A percentile compares a stretch with the other conserved stretches of the same genome.
Evolutionary conservation across 2,797 vertebrate genomes (phyloP).

Genomic region (Gymnodraco acuticeps): DNA sequence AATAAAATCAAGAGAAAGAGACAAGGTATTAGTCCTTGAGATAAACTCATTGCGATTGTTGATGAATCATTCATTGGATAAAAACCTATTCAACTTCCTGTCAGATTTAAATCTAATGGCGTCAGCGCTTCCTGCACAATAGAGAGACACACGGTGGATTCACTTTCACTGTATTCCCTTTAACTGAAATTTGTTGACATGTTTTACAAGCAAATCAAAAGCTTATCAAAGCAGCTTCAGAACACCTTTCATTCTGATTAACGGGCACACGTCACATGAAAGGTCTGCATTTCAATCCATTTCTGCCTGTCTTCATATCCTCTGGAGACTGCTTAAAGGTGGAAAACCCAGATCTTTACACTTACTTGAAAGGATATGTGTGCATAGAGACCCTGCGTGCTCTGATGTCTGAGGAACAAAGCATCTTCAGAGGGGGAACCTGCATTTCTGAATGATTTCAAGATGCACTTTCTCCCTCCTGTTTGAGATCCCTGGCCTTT

Average conservation of each 20-base stretch:
- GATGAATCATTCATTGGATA: background rate
- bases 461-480: slow-evolving; percentile 57
- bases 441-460: slow-evolving; percentile 51
- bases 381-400: slow-evolving; percentile 21
- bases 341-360: slow-evolving; percentile 3
- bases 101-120: background rate
- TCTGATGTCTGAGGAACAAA: slow-evolving; percentile 40
- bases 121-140: background rate
- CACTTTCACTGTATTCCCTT: background rate
- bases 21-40: background rate
- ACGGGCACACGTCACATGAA: background rate
- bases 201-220: background rate
- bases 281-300: background rate
- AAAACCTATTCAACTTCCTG: background rate
- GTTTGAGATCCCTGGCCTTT: slow-evolving; percentile 86
- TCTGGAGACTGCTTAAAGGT: slow-evolving; percentile 6
- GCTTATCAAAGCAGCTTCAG: background rate
- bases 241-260: background rate
- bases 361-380: slow-evolving; percentile 12
- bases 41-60: background rate
- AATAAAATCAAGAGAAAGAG: too few relatives aligned
- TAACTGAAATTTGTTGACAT: background rate
- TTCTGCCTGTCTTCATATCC: background rate
- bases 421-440: slow-evolving; percentile 12
- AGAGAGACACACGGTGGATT: background rate